Conservation (phyloP, 2,888 invertebrate species). For the Tenodera sinensis region DNA sequence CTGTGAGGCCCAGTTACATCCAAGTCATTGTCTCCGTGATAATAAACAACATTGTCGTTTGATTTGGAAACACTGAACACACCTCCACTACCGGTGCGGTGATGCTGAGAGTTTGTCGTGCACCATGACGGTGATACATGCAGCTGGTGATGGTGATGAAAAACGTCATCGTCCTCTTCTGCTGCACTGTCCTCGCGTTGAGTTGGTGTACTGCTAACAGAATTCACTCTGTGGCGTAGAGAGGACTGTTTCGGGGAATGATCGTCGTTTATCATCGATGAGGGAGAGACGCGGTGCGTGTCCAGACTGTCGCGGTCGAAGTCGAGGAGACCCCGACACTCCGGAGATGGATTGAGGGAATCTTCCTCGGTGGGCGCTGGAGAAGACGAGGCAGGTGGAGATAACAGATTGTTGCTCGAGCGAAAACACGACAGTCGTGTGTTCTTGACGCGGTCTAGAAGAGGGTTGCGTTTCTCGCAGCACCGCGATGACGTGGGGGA, state of each 20-base stretch:
- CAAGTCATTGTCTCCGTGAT: background rate
- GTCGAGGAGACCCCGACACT: slow-evolving; percentile 22
- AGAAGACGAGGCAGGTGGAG: background rate
- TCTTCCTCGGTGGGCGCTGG: background rate
- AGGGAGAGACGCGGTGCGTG: background rate
- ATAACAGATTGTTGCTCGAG: slow-evolving; percentile 27
- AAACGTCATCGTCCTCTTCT: slow-evolving; percentile 34
- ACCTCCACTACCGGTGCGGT: slow-evolving; percentile 29
- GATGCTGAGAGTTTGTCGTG: background rate
- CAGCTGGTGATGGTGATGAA: background rate
- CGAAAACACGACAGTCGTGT: slow-evolving; percentile 64
- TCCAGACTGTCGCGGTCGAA: slow-evolving; percentile 26
- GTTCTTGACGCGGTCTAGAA: slow-evolving; percentile 67
- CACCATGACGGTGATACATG: background rate
- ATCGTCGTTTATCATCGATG: background rate
- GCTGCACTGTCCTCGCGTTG: background rate
- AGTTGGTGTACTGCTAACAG: background rate
- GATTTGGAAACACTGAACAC: slow-evolving; percentile 24
- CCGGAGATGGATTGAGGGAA: background rate
- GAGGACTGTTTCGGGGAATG: background rate
- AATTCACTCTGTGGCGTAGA: background rate
- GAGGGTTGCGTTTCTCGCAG: slow-evolving; percentile 62
- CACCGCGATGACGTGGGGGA: slow-evolving; percentile 40
- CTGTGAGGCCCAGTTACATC: background rate
- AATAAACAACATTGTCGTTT: slow-evolving; percentile 28